Percentiles rank a stretch among this genome's conserved stretches.
Evolutionary conservation across 2,113 vertebrate species (phyloP).

Genomic region (Phylloscopus trochiloides): DNA sequence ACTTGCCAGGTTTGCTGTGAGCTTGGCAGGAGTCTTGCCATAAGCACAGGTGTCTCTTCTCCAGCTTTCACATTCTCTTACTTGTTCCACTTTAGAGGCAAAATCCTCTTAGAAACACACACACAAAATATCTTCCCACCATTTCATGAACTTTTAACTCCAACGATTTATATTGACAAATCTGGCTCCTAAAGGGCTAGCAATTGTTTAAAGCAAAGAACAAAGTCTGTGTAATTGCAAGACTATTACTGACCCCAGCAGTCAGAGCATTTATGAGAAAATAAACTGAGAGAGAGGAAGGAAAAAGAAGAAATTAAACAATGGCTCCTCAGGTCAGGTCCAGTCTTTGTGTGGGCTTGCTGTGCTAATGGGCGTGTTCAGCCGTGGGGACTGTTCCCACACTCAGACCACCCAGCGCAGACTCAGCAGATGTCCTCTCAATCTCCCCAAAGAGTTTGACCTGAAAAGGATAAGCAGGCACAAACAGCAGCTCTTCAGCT

Average conservation of each 20-base stretch:
- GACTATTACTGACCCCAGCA: not conserved
- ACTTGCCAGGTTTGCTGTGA: not conserved
- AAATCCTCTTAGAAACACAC: not conserved
- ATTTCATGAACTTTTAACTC: not conserved
- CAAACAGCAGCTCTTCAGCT: not conserved
- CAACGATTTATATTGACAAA: slow-evolving; percentile 16
- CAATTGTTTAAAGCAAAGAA: not conserved
- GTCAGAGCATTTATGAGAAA: slow-evolving; percentile 4
- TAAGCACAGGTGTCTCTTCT: not conserved
- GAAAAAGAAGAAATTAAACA: not conserved
- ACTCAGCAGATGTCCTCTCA: not conserved
- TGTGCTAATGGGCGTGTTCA: not conserved
- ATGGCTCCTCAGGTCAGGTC: not conserved
- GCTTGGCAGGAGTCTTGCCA: not conserved
- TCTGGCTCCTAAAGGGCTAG: not conserved
- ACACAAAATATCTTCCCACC: not conserved
- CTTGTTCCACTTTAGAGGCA: not conserved
- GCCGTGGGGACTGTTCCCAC: not conserved
- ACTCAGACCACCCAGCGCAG: not conserved
- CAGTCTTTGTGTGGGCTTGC: not conserved
- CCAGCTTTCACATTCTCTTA: not conserved
- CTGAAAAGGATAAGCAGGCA: not conserved
- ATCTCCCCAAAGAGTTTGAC: not conserved
- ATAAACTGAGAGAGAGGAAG: not conserved
- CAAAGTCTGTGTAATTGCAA: not conserved